Conservation (phyloP, 2,113 vertebrate genomes). For the Hucho hucho region DNA sequence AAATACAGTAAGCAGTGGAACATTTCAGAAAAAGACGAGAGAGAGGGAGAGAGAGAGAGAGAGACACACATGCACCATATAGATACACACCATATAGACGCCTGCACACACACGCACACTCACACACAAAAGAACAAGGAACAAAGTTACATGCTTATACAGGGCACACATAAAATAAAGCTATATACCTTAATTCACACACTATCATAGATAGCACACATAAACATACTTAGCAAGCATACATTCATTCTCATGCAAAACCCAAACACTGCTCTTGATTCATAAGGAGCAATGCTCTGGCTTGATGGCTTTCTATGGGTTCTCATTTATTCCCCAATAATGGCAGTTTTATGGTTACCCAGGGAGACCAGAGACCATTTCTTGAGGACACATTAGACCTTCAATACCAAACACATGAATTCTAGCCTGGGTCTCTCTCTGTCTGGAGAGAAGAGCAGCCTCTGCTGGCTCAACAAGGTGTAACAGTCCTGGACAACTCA, state of each 20-base stretch:
- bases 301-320: too few species aligned
- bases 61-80: neutral
- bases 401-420: neutral
- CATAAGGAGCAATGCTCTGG: neutral
- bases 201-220: neutral
- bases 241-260: neutral
- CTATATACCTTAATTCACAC: neutral
- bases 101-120: constrained; percentile 11
- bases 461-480: neutral
- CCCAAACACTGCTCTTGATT: neutral
- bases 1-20: neutral
- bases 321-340: neutral
- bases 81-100: constrained; percentile 7
- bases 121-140: neutral
- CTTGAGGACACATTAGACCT: neutral
- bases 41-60: neutral
- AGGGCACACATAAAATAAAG: neutral
- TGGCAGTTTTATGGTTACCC: neutral
- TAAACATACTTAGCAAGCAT: neutral
- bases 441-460: neutral
- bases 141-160: neutral
- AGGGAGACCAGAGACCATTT: neutral
- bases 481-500: neutral
- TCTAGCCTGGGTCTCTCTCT: neutral
- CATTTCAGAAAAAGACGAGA: neutral